These are phyloP conservation scores for Leucoma salicis DNA, from an alignment of 2,888 invertebrate species.

Conservation along the genomic window DNA sequence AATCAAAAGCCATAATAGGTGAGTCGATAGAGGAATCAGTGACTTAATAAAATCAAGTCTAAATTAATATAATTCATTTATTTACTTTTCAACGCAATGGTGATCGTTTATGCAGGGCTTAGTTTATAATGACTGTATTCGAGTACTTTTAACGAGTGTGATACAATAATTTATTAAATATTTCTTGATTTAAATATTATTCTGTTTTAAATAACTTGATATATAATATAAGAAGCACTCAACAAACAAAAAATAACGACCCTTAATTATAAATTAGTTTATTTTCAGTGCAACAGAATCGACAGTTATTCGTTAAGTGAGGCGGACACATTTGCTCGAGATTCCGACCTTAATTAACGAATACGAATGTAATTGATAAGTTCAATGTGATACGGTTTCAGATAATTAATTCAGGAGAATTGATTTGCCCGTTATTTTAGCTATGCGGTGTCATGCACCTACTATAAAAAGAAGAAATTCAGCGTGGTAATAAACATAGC, in stretches of 20 bases:
- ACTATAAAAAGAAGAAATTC: background rate
- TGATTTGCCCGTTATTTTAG: constrained; percentile 9
- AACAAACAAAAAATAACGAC: background rate
- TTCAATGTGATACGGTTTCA: constrained; percentile 31
- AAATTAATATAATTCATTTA: too few species aligned
- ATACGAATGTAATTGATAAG: constrained; percentile 37
- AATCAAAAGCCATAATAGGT: too few species aligned
- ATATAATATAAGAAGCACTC: background rate
- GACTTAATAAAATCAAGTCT: too few species aligned
- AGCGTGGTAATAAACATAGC: background rate
- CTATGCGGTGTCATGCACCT: background rate
- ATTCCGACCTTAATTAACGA: constrained; percentile 38
- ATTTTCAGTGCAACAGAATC: constrained; percentile 10
- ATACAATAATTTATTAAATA: too few species aligned
- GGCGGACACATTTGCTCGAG: constrained; percentile 9
- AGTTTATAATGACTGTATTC: too few species aligned
- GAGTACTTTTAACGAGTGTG: too few species aligned
- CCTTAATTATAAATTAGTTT: constrained; percentile 5
- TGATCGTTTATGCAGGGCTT: too few species aligned
- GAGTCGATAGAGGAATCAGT: too few species aligned
- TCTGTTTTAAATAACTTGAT: background rate
- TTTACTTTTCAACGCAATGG: too few species aligned
- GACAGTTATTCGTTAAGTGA: constrained; percentile 32
- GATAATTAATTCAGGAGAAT: constrained; percentile 24
- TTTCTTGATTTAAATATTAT: too few species aligned